Evolutionary conservation across 30 jellyfish, hydroid and myxozoan genomes (phyloP), one percentile per base, ranked within the genome.

Genomic region (Cassiopea andromeda): DNA sequence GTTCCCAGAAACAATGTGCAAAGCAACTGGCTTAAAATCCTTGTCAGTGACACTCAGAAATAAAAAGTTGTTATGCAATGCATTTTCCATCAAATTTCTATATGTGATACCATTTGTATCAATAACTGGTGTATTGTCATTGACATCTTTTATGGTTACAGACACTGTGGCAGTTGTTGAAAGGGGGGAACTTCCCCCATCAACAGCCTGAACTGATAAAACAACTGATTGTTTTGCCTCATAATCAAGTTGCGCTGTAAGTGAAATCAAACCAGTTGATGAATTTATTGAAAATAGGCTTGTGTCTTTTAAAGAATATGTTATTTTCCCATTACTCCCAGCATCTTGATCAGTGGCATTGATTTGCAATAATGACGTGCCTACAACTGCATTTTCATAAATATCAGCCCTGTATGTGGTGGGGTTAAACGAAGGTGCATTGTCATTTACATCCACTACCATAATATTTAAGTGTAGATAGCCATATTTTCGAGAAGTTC

Each of bases 341-440:
- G 77, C 67, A 58, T 94, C 98, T 44, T 69, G 80, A 71, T 94
- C 98, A n/a, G 97, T 81, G 43, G 96, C 97, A 1, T 87, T 85
- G 43, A 92, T 68, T n/a, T 75, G 81, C 46, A 27, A 81, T 58
- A 94, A 46, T 19, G 60, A 45, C 27, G 96, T 86, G 46, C 98
- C 97, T 60, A 94, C 68, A n/a, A 97, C 66, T 46, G 97, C 94
- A 81, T 94, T 94, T 83, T 94, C 98, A 57, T 44, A 77, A 9
- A 90, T 16, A n/a, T 70, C 89, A 13, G 91, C 85, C 60, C 73
- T 69, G 77, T 75, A 60, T 13, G 87, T 8, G 0, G 94, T 45
- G 43, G 93, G 90, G 54, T 77, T 68, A 80, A 94, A 94, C 15
- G 61, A 27, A 47, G 98, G 98, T 44, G 83, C 83, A 71, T 94